A percentile compares a stretch with the other conserved stretches of the same genome.
Evolutionary conservation across 2,797 vertebrate genomes (phyloP).

Genomic region (Babyrousa celebensis): DNA sequence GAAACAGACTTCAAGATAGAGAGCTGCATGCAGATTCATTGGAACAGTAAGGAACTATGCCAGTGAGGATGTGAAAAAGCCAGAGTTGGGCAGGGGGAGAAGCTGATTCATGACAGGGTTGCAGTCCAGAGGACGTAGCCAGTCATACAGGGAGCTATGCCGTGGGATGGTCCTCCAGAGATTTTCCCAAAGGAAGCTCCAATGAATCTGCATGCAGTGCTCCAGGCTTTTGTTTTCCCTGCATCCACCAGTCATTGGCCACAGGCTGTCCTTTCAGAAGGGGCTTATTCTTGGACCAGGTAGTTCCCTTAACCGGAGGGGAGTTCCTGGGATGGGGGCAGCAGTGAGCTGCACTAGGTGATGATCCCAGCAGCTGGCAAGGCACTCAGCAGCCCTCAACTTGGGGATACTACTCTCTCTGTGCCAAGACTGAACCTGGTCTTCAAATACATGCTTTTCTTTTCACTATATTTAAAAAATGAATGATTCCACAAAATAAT

Average conservation of each 20-base stretch:
- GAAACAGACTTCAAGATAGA: neutral
- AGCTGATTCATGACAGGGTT: neutral
- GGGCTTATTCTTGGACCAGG: neutral
- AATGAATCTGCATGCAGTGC: too few relatives aligned
- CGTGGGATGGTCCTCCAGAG: neutral
- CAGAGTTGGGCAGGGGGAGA: too few relatives aligned
- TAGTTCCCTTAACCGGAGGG: neutral
- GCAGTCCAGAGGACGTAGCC: neutral
- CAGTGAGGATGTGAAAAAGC: neutral
- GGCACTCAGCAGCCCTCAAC: rapidly evolving
- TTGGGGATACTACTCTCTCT: too few relatives aligned
- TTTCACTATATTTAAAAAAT: neutral
- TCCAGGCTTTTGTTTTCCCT: neutral
- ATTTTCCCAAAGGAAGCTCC: neutral
- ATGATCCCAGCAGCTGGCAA: neutral
- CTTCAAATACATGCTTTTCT: neutral
- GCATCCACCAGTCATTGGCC: neutral
- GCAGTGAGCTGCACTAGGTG: neutral
- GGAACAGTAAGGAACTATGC: too few relatives aligned
- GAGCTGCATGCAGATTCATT: neutral
- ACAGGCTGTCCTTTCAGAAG: neutral
- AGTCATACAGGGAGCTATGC: neutral
- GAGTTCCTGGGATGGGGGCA: neutral
- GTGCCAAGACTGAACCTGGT: neutral
- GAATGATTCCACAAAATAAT: neutral